Evolutionary conservation across 1,140 invertebrate genomes (phyloP).

Genomic region (Anagrus nilaparvatae): DNA sequence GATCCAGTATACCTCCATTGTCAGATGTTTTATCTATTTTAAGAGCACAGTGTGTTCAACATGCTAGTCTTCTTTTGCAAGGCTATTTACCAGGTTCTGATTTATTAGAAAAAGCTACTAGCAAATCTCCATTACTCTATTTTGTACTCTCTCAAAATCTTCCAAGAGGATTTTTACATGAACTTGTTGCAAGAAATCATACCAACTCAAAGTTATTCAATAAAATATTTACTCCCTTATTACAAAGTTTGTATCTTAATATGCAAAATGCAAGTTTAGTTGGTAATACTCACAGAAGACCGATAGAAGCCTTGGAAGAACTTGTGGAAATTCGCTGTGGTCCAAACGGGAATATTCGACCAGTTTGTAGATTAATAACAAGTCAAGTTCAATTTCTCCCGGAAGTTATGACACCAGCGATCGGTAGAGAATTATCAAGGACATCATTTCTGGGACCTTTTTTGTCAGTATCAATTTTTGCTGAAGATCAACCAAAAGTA

Average conservation of each 20-base stretch:
- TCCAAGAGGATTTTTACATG: slow-evolving; percentile 56
- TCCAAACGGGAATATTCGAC: slow-evolving; percentile 47
- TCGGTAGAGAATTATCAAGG: slow-evolving; percentile 71
- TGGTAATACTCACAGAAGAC: slow-evolving; percentile 58
- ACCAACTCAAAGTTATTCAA: slow-evolving; percentile 46
- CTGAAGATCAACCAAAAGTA: slow-evolving; percentile 78
- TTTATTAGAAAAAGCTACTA: slow-evolving; percentile 15
- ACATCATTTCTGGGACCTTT: slow-evolving; percentile 84
- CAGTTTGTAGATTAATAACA: slow-evolving; percentile 69
- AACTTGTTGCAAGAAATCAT: slow-evolving; percentile 50
- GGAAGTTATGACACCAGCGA: slow-evolving; percentile 55
- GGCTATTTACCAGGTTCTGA: slow-evolving; percentile 42
- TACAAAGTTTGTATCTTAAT: slow-evolving; percentile 56
- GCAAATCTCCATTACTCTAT: slow-evolving; percentile 46
- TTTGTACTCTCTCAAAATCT: slow-evolving; percentile 54
- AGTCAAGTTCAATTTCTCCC: slow-evolving; percentile 67
- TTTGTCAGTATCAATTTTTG: slow-evolving; percentile 79
- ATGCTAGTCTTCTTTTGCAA: slow-evolving; percentile 51
- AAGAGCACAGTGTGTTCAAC: slow-evolving; percentile 52
- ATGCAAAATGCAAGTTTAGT: slow-evolving; percentile 63
- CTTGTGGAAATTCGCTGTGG: slow-evolving; percentile 59
- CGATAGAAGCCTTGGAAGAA: slow-evolving; percentile 55
- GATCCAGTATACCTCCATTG: slow-evolving; percentile 47
- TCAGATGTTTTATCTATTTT: slow-evolving; percentile 47
- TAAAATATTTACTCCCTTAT: slow-evolving; percentile 59